Evolutionary conservation across 2,888 invertebrate species (phyloP).

Genomic region (Acrocera orbiculus): DNA sequence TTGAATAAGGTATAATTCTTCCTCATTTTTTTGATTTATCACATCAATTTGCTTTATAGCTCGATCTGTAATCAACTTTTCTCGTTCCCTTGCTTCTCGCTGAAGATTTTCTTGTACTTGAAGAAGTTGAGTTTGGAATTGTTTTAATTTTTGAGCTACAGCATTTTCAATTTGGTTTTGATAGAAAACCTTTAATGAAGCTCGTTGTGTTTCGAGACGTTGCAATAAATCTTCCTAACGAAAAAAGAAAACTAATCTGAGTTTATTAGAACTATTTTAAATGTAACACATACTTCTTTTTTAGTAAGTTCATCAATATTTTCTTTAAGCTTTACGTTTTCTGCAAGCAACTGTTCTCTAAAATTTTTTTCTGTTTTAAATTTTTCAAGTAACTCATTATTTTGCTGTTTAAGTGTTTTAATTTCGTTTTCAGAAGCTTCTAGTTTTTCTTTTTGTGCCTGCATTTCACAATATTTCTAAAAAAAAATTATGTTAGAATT

Average conservation of each 20-base stretch:
- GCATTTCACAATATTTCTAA: no score
- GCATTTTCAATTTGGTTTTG: conserved; percentile 66
- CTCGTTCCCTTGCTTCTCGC: conserved; percentile 43
- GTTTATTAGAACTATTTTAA: background rate
- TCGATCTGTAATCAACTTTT: conserved; percentile 47
- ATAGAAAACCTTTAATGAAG: conserved; percentile 53
- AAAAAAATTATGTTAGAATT: no score
- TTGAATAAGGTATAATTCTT: conserved; percentile 58
- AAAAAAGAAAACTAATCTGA: conserved; percentile 12
- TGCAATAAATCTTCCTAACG: conserved; percentile 27
- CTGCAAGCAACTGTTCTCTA: conserved; percentile 35
- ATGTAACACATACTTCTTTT: conserved; percentile 35
- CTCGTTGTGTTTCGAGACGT: conserved; percentile 39
- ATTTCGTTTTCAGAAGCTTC: conserved; percentile 34
- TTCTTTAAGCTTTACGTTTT: conserved; percentile 35
- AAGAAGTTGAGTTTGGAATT: conserved; percentile 60
- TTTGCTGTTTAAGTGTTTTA: conserved; percentile 29
- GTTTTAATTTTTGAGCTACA: conserved; percentile 54
- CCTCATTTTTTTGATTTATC: conserved; percentile 51
- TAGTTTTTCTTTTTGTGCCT: no score
- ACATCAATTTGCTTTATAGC: conserved; percentile 54
- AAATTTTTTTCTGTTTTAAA: conserved; percentile 35
- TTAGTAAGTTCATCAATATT: conserved; percentile 35
- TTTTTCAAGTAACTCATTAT: conserved; percentile 35
- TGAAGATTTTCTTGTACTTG: conserved; percentile 46